Base-by-base conservation (phyloP, 1,140 invertebrate species). In the Drosophila hydei region DNA sequence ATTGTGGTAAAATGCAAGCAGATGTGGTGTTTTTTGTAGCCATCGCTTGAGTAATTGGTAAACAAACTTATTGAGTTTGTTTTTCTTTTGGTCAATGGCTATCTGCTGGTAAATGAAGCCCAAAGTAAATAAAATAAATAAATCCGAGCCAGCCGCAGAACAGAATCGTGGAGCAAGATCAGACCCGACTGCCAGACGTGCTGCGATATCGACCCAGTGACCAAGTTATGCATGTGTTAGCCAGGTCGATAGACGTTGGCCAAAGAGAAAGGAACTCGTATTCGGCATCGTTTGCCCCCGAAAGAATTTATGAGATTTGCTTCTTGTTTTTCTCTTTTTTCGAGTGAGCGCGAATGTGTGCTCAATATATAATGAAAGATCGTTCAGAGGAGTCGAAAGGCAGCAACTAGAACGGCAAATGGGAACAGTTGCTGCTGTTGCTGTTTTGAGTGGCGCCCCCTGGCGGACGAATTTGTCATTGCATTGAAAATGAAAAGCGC, bases 401-500 rank as follows among this genome's bases (percentile, higher is more conserved):
- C 54, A 48, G 54, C 69, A 72, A 72, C 62, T 72, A 72, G 69
- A 72, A 72, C 62, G 54, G 38, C 48, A 72, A 72, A 75, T 54
- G 60, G 60, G 60, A 52, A 75, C 54, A 55, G 71, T 59, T 56
- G 52, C 40, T 56, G 60, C 21, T 48, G 42, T 7, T 64, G 67
- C 14, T 25, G n/a, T 38, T 51, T 36, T 51, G 33, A 30, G 54
- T 74, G 64, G 75, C 71, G 75, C 79, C 72, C 72, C 72, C 71
- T 75, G 75, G 43, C 61, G 61, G 21, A 25, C 16, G 47, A 64
- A 63, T 84, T 83, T 83, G 79, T 79, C 79, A 59, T 77, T 77
- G 68, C 61, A 68, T 62, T 84, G 77, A 84, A 84, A 87, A 87
- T 84, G 81, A 85, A 85, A 85, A 80, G 77, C 73, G 77, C 78